Conservation (phyloP, 1,140 invertebrate genomes). For the Bacillus rossius region DNA sequence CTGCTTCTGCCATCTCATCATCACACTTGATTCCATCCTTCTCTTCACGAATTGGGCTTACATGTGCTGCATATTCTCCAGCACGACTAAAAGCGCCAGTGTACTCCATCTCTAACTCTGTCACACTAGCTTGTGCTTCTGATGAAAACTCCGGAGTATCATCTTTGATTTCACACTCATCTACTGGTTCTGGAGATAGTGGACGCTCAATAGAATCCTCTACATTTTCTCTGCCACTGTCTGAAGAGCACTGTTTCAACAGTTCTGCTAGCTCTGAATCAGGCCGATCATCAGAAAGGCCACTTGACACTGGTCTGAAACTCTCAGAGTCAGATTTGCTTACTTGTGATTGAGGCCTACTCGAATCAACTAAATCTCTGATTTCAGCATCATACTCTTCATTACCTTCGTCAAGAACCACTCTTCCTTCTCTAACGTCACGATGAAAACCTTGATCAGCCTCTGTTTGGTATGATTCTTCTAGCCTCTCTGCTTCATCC, state of each 20-base stretch:
- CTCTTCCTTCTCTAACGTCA: constrained; percentile 33
- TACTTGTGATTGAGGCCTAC: constrained; percentile 35
- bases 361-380: constrained; percentile 18
- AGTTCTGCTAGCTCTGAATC: constrained; percentile 43
- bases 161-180: constrained; percentile 37
- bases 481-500: constrained; percentile 36
- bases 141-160: constrained; percentile 35
- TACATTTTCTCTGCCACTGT: constrained; percentile 25
- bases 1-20: constrained; percentile 45
- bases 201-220: constrained; percentile 47
- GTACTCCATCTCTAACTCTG: constrained; percentile 31
- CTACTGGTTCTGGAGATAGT: constrained; percentile 44
- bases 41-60: constrained; percentile 30
- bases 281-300: constrained; percentile 39
- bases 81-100: constrained; percentile 26
- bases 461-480: constrained; percentile 38
- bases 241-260: constrained; percentile 35
- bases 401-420: constrained; percentile 21
- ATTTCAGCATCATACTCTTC: constrained; percentile 33
- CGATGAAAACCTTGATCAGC: constrained; percentile 39
- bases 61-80: constrained; percentile 28
- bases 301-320: constrained; percentile 32
- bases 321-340: constrained; percentile 41
- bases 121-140: constrained; percentile 30
- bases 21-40: constrained; percentile 8